Percentiles rank a stretch among this genome's conserved stretches.
phyloP scores from a whole-genome alignment of 2,113 vertebrate genomes.

The Paratilapia polleni region DNA sequence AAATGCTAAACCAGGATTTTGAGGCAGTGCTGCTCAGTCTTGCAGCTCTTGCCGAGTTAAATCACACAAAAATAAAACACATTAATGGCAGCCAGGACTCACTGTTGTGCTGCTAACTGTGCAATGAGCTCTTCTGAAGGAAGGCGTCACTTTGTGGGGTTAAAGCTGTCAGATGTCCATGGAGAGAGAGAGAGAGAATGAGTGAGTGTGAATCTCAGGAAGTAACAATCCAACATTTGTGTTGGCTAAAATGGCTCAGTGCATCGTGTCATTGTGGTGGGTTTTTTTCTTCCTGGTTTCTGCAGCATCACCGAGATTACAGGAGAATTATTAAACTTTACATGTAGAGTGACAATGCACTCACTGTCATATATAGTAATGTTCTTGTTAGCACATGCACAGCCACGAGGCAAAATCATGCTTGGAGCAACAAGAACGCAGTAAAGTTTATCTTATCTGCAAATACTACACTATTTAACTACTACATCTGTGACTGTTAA shows the following conservation, averaged over 20 bases:
- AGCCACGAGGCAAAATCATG: not conserved
- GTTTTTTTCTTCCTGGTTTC: not conserved
- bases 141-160: not conserved
- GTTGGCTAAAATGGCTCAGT: not conserved
- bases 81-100: not conserved
- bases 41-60: not conserved
- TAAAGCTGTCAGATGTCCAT: not conserved
- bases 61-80: not conserved
- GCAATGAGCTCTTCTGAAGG: not conserved
- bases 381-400: not conserved
- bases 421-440: not conserved
- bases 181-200: no score
- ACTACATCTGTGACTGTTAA: not conserved
- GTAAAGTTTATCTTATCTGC: slow-evolving; percentile 1
- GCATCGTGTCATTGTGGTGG: not conserved
- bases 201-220: slow-evolving; percentile 25
- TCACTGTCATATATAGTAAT: not conserved
- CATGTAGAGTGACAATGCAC: not conserved
- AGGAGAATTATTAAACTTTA: not conserved
- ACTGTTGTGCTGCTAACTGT: not conserved
- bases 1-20: not conserved
- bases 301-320: not conserved
- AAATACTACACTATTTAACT: slow-evolving; percentile 26
- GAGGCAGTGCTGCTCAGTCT: not conserved
- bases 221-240: slow-evolving; percentile 4